phyloP scores from a whole-genome alignment of 2,113 vertebrate genomes.

The Brienomyrus brachyistius region DNA sequence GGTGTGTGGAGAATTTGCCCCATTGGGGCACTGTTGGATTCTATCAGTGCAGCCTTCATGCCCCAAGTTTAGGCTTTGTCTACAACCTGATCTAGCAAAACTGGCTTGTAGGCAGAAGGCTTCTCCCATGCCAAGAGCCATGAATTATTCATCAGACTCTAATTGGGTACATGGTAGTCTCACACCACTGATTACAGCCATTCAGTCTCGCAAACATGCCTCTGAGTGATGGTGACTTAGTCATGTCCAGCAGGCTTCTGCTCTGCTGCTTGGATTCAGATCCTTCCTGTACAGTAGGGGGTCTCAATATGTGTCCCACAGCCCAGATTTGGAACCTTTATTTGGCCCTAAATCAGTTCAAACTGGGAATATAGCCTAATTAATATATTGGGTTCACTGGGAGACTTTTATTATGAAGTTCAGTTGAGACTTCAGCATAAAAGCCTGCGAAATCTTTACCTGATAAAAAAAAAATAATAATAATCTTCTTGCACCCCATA shows the following conservation, averaged over 20 bases:
- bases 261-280: background rate
- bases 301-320: background rate
- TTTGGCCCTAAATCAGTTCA: background rate
- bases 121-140: conserved; percentile 41
- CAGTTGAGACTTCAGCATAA: background rate
- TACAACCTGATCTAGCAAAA: conserved; percentile 53
- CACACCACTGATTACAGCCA: conserved; percentile 48
- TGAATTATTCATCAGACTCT: conserved; percentile 56
- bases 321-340: background rate
- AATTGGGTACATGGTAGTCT: conserved; percentile 53
- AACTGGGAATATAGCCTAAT: background rate
- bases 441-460: background rate
- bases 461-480: background rate
- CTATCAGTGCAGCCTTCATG: background rate
- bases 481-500: background rate
- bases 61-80: background rate
- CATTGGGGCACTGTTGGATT: background rate
- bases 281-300: background rate
- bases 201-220: conserved; percentile 21
- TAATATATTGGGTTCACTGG: background rate
- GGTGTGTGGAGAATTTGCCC: background rate
- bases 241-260: background rate
- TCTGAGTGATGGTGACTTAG: background rate
- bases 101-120: conserved; percentile 44
- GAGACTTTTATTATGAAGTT: background rate